These are phyloP conservation scores for Excalfactoria chinensis DNA, from an alignment of 2,113 vertebrate species.

Conservation along the genomic window DNA sequence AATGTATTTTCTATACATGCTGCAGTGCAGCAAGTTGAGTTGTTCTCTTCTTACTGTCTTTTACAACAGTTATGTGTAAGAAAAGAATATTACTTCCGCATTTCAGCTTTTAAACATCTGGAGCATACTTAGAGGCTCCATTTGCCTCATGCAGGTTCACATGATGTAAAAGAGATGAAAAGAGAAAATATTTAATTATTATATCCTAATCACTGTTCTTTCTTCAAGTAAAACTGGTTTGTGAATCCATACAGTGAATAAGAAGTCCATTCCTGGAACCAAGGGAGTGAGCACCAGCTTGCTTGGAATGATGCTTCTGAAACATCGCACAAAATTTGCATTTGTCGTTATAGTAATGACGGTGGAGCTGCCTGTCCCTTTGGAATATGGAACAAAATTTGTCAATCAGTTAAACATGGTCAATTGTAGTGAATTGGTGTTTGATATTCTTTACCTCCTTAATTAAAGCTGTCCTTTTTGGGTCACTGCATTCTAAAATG, in stretches of 20 bases:
- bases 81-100: background rate
- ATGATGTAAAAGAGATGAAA: background rate
- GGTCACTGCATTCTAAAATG: background rate
- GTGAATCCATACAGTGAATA: background rate
- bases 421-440: background rate
- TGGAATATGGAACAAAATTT: background rate
- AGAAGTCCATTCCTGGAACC: background rate
- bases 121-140: background rate
- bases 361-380: background rate
- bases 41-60: background rate
- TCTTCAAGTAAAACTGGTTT: background rate
- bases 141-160: background rate
- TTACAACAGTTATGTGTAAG: background rate
- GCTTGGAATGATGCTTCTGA: background rate
- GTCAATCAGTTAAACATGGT: background rate
- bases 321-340: background rate
- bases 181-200: background rate
- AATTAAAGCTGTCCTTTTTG: background rate
- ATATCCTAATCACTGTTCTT: background rate
- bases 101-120: background rate
- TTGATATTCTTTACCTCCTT: background rate
- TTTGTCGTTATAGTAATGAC: background rate
- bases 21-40: background rate
- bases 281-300: background rate
- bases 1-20: accelerated